Percentiles rank a stretch among this genome's conserved stretches.
Conservation (phyloP, 1,140 invertebrate genomes). For the Eciton burchellii region DNA sequence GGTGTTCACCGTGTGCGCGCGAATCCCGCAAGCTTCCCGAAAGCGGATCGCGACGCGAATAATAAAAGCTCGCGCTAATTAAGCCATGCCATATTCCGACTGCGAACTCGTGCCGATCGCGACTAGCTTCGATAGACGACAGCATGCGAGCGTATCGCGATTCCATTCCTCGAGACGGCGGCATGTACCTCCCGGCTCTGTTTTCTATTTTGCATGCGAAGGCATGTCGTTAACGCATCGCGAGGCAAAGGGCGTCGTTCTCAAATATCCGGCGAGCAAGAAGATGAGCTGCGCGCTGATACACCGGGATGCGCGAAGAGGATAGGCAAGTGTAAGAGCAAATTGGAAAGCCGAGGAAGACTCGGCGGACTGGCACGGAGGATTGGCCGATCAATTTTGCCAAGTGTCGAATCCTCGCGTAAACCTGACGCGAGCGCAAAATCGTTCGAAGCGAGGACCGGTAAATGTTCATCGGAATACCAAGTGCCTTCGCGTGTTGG, state of each 20-base stretch:
- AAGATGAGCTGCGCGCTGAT: slow-evolving; percentile 5
- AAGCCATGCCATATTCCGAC: neutral
- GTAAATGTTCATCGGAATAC: slow-evolving; percentile 62
- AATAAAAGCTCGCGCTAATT: slow-evolving; percentile 35
- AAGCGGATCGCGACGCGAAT: slow-evolving; percentile 51
- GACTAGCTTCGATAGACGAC: neutral
- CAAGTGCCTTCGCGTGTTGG: slow-evolving; percentile 27
- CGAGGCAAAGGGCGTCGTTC: slow-evolving; percentile 13
- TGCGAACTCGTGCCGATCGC: neutral
- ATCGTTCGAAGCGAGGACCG: slow-evolving; percentile 63
- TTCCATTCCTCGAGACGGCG: neutral
- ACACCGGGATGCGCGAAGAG: neutral
- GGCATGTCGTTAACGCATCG: neutral
- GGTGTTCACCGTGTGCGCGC: neutral
- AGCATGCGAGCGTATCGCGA: neutral
- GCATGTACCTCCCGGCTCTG: neutral
- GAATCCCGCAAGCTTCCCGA: neutral
- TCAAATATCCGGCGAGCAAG: slow-evolving; percentile 25
- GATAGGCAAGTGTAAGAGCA: neutral
- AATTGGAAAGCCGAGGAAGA: neutral
- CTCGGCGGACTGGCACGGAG: neutral
- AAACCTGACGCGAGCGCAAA: slow-evolving; percentile 61
- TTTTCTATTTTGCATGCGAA: neutral
- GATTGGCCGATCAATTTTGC: slow-evolving; percentile 32
- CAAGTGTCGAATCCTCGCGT: slow-evolving; percentile 49